These are phyloP conservation scores for Andrena cerasifolii DNA, from an alignment of 1,140 invertebrate species.

Conservation along the genomic window DNA sequence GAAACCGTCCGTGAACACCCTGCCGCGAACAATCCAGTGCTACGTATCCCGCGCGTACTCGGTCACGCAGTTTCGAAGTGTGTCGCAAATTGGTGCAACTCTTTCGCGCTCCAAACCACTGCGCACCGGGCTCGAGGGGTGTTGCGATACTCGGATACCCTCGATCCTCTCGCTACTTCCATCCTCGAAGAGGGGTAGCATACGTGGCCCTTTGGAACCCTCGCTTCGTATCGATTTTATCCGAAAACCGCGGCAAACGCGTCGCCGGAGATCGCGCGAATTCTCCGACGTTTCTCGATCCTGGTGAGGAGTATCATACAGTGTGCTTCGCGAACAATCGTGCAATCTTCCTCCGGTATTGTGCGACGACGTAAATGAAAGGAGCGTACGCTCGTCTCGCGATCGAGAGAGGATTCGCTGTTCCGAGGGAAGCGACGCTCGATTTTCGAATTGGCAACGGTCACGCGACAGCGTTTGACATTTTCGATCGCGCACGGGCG, in stretches of 20 bases:
- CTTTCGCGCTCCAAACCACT: not conserved
- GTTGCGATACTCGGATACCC: not conserved
- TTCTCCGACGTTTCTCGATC: too few relatives aligned
- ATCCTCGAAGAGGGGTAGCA: not conserved
- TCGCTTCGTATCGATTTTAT: constrained; percentile 43
- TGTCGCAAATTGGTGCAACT: constrained; percentile 21
- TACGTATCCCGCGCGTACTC: too few relatives aligned
- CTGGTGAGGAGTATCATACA: too few relatives aligned
- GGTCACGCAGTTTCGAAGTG: not conserved
- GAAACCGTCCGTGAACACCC: not conserved
- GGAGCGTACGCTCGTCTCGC: too few relatives aligned
- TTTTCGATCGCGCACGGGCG: not conserved
- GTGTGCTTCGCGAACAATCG: too few relatives aligned
- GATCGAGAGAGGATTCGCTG: too few relatives aligned
- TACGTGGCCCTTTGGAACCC: constrained; percentile 13
- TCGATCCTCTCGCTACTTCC: not conserved
- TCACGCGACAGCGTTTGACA: not conserved
- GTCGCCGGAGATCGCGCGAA: not conserved
- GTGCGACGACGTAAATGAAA: too few relatives aligned
- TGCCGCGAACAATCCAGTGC: too few relatives aligned
- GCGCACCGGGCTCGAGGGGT: not conserved
- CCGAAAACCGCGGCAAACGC: constrained; percentile 10
- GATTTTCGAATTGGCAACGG: constrained; percentile 3
- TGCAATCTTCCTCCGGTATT: too few relatives aligned
- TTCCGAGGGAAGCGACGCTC: too few relatives aligned